Evolutionary conservation across 2,797 vertebrate genomes (phyloP).

Genomic region (Dromococcyx pavoninus): DNA sequence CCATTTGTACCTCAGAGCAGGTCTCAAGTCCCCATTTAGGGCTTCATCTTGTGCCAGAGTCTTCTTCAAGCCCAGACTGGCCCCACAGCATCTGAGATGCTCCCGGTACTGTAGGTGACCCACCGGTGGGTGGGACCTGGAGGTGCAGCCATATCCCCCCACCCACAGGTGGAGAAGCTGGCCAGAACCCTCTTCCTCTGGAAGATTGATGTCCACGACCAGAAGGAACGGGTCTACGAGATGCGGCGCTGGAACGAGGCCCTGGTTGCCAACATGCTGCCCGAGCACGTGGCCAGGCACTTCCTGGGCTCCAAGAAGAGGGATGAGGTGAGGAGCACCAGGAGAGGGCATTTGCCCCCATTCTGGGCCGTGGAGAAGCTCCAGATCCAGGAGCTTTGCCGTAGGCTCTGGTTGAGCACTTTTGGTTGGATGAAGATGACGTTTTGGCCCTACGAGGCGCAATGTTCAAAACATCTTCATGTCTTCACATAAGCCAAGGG

Average conservation of each 20-base stretch:
- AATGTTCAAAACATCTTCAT: neutral
- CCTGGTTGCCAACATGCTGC: slow-evolving; percentile 94
- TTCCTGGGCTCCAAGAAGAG: slow-evolving; percentile 93
- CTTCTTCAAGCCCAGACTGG: neutral
- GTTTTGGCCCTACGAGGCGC: neutral
- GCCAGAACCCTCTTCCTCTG: slow-evolving; percentile 91
- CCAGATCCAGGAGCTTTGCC: neutral
- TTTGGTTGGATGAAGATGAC: neutral
- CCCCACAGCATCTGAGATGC: accelerated
- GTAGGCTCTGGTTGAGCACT: neutral
- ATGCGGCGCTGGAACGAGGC: slow-evolving; percentile 96
- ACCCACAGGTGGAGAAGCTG: slow-evolving; percentile 86
- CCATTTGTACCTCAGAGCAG: neutral
- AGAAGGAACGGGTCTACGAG: slow-evolving; percentile 93
- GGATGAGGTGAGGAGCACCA: slow-evolving; percentile 82
- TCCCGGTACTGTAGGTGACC: accelerated
- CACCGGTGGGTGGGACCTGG: neutral
- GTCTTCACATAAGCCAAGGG: neutral
- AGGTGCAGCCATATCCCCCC: neutral
- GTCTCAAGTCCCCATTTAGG: neutral
- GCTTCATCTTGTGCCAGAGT: neutral
- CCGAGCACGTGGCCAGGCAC: slow-evolving; percentile 87
- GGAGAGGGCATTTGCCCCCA: too few species aligned
- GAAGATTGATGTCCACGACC: slow-evolving; percentile 91
- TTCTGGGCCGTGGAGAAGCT: accelerated